These are phyloP conservation scores for Heliothis subflexa DNA, from an alignment of 1,140 invertebrate genomes.

Conservation along the genomic window DNA sequence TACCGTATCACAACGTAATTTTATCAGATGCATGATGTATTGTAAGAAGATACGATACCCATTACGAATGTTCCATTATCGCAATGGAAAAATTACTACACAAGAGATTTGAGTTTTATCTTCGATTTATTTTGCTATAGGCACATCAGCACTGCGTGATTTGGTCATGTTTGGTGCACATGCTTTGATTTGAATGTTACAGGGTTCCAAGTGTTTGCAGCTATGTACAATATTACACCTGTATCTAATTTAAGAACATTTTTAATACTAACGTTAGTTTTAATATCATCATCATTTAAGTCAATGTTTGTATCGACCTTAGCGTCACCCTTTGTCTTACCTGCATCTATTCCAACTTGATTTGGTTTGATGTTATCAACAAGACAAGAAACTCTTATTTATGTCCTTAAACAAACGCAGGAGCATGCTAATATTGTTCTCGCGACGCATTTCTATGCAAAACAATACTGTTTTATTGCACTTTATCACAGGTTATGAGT, in stretches of 20 bases:
- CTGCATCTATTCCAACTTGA: neutral
- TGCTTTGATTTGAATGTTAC: neutral
- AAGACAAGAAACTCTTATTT: neutral
- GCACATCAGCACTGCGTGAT: conserved; percentile 11
- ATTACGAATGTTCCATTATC: conserved; percentile 26
- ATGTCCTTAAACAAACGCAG: conserved; percentile 34
- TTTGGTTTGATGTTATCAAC: neutral
- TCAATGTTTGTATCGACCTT: neutral
- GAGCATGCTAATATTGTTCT: conserved; percentile 8
- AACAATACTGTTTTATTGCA: conserved; percentile 23
- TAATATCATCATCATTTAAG: neutral
- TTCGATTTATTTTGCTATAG: neutral
- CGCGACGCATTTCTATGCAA: conserved; percentile 29
- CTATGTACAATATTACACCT: neutral
- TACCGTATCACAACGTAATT: conserved; percentile 1
- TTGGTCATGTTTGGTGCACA: neutral
- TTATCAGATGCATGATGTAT: conserved; percentile 15
- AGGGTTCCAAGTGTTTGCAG: neutral
- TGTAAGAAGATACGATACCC: conserved; percentile 19
- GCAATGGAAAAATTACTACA: conserved; percentile 34
- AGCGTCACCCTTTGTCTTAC: neutral
- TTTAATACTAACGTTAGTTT: neutral
- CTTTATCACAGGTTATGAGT: conserved; percentile 3
- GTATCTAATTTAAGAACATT: too few relatives aligned
- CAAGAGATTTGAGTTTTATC: conserved; percentile 35